Conservation (phyloP, 2,113 vertebrate species). For the Noctilio leporinus region DNA sequence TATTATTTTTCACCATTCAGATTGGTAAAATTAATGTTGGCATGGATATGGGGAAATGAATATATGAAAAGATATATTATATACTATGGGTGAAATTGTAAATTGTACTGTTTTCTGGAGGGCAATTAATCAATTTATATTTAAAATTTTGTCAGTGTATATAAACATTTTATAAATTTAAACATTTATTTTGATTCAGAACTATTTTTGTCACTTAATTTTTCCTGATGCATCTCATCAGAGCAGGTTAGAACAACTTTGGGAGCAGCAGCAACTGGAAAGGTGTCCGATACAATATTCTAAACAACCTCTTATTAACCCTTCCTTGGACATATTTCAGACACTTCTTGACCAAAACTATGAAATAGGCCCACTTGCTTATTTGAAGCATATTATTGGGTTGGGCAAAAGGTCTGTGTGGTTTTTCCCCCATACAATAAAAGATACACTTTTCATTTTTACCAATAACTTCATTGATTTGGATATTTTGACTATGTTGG, state of each 20-base stretch:
- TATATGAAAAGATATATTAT: not conserved
- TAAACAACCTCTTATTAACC: conserved; percentile 81
- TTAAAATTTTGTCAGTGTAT: not conserved
- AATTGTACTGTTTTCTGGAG: not conserved
- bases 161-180: not conserved
- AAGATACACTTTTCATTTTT: no score
- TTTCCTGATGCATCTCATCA: conserved; percentile 85
- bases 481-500: no score
- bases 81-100: not conserved
- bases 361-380: conserved; percentile 84
- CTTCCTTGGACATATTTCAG: conserved; percentile 83
- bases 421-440: no score
- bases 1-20: not conserved
- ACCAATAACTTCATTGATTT: no score
- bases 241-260: conserved; percentile 92
- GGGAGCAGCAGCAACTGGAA: conserved; percentile 83
- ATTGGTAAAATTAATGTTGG: not conserved
- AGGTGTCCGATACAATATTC: conserved; percentile 84
- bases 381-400: conserved; percentile 88
- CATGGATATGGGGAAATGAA: not conserved
- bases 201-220: conserved; percentile 87
- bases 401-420: no score
- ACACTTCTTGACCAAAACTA: conserved; percentile 88
- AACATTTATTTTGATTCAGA: conserved; percentile 80
- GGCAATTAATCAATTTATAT: not conserved